Evolutionary conservation across 2,113 vertebrate genomes (phyloP).

Genomic region (Gasterosteus aculeatus): DNA sequence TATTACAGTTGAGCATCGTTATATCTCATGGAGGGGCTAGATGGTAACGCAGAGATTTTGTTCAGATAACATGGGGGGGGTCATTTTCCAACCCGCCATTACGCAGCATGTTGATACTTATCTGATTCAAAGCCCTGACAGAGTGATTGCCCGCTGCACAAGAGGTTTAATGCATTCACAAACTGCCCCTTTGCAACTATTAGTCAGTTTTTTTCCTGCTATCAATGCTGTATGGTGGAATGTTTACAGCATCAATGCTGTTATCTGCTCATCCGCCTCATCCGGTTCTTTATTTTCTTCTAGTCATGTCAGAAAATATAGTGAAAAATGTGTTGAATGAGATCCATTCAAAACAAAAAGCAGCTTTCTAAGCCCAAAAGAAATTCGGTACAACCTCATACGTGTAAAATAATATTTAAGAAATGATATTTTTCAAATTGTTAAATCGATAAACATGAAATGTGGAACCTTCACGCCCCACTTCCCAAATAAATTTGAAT

Average conservation of each 20-base stretch:
- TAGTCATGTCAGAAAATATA: background rate
- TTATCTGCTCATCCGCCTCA: background rate
- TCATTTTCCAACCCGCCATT: slow-evolving; percentile 49
- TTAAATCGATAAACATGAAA: background rate
- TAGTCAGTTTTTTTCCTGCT: background rate
- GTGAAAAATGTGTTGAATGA: background rate
- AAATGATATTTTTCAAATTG: background rate
- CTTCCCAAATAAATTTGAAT: background rate
- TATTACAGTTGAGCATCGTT: slow-evolving; percentile 73
- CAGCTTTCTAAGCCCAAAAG: background rate
- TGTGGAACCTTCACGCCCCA: background rate
- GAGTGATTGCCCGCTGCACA: slow-evolving; percentile 23
- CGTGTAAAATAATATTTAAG: background rate
- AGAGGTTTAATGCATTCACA: slow-evolving; percentile 26
- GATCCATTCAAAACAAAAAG: background rate
- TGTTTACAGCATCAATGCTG: background rate
- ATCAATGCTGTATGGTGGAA: background rate
- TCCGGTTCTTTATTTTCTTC: background rate
- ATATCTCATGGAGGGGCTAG: slow-evolving; percentile 48
- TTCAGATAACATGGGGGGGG: slow-evolving; percentile 39
- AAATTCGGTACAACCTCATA: background rate
- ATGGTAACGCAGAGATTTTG: slow-evolving; percentile 62
- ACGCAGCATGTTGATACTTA: slow-evolving; percentile 39
- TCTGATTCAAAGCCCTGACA: slow-evolving; percentile 51
- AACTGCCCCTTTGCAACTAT: background rate